Evolutionary conservation across 2,797 vertebrate species (phyloP).

Genomic region (Brachymystax lenok): DNA sequence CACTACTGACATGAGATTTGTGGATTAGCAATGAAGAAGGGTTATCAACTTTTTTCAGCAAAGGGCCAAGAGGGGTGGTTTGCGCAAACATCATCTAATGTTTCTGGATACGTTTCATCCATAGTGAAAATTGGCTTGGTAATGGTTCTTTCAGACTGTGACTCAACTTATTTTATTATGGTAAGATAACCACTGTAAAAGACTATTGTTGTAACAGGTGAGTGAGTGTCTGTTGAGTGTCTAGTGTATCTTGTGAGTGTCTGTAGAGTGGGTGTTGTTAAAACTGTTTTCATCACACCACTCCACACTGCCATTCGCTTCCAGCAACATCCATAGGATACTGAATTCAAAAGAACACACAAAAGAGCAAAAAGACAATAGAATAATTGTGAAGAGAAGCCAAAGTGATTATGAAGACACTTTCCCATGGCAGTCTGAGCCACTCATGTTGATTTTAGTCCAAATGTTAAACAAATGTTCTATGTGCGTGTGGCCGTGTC

Average conservation of each 20-base stretch:
- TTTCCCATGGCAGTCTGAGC: conserved; percentile 23
- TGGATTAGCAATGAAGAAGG: too few relatives aligned
- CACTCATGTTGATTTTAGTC: conserved; percentile 21
- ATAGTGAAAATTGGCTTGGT: too few relatives aligned
- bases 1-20: not conserved
- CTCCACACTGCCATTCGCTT: not conserved
- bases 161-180: not conserved
- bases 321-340: not conserved
- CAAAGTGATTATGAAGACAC: conserved; percentile 8
- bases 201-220: not conserved
- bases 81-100: not conserved
- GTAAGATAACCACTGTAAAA: not conserved
- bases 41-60: not conserved
- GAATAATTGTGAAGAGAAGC: not conserved
- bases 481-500: conserved; percentile 20
- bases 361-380: not conserved
- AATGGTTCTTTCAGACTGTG: too few relatives aligned
- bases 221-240: too few relatives aligned
- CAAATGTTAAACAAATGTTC: conserved; percentile 19
- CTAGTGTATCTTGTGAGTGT: too few relatives aligned
- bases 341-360: not conserved
- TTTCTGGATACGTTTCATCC: not conserved
- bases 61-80: not conserved
- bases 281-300: not conserved
- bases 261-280: not conserved